phyloP scores from a whole-genome alignment of 2,888 invertebrate genomes.

The Acanthoscelides obtectus region DNA sequence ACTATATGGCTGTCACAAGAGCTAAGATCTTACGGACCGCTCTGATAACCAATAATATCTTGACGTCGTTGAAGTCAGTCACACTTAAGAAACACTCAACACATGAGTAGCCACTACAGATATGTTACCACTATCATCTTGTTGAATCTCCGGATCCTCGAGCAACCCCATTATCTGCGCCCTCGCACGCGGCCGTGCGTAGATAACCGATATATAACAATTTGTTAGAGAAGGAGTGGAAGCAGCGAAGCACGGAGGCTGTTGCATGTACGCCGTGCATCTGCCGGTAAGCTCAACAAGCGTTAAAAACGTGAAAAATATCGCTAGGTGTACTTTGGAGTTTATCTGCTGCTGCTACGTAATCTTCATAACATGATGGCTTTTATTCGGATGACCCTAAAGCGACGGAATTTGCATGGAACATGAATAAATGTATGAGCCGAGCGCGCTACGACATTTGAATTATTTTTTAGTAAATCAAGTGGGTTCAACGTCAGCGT shows the following conservation, averaged over 20 bases:
- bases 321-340: background rate
- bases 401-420: background rate
- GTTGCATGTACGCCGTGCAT: background rate
- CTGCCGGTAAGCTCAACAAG: background rate
- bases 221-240: background rate
- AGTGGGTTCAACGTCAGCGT: background rate
- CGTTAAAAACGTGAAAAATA: background rate
- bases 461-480: background rate
- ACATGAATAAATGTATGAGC: background rate
- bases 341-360: background rate
- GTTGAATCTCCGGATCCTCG: too few species aligned
- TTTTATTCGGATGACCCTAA: background rate
- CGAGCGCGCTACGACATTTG: background rate
- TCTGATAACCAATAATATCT: too few species aligned
- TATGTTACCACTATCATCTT: too few species aligned
- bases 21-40: too few species aligned
- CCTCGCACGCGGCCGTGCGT: background rate
- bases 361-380: background rate
- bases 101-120: too few species aligned
- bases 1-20: too few species aligned
- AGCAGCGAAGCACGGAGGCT: background rate
- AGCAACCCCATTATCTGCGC: background rate
- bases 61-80: too few species aligned
- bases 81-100: too few species aligned
- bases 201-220: background rate